These are phyloP conservation scores for Chloropsis cyanopogon DNA, from an alignment of 2,113 vertebrate species.

Conservation along the genomic window DNA sequence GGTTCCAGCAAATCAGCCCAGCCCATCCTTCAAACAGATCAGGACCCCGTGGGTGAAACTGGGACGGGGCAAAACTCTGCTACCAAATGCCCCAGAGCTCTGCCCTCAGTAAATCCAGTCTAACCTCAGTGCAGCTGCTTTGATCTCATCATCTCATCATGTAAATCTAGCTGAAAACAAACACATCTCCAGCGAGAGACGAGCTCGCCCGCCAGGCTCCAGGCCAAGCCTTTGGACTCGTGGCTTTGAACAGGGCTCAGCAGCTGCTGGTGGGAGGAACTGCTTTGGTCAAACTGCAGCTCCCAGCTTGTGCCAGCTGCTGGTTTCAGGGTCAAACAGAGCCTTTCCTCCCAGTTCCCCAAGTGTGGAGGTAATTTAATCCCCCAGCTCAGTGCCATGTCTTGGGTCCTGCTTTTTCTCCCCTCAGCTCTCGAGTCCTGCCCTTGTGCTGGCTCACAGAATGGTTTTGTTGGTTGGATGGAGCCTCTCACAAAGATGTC, in stretches of 20 bases:
- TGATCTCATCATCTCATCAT: conserved; percentile 1
- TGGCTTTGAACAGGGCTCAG: conserved; percentile 4
- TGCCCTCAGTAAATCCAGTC: background rate
- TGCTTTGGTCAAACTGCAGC: conserved; percentile 10
- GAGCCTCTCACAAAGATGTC: background rate
- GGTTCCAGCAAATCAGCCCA: background rate
- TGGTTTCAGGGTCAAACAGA: background rate
- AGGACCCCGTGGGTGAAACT: background rate
- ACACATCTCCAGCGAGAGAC: background rate
- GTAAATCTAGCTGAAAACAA: conserved; percentile 29
- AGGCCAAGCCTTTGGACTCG: background rate
- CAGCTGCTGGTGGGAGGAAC: conserved; percentile 49
- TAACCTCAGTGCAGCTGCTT: background rate
- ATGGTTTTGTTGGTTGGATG: too few species aligned
- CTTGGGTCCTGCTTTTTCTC: background rate
- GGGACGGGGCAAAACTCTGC: background rate
- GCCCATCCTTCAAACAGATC: background rate
- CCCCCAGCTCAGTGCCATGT: fast-evolving
- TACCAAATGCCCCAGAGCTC: background rate
- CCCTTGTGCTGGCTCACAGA: background rate
- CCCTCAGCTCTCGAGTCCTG: background rate
- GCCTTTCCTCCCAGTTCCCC: background rate
- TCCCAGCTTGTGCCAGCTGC: conserved; percentile 41
- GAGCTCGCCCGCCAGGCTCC: background rate
- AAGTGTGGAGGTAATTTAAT: background rate